phyloP scores from a whole-genome alignment of 35 echinoderm and acorn worm species.

The Lytechinus pictus region DNA sequence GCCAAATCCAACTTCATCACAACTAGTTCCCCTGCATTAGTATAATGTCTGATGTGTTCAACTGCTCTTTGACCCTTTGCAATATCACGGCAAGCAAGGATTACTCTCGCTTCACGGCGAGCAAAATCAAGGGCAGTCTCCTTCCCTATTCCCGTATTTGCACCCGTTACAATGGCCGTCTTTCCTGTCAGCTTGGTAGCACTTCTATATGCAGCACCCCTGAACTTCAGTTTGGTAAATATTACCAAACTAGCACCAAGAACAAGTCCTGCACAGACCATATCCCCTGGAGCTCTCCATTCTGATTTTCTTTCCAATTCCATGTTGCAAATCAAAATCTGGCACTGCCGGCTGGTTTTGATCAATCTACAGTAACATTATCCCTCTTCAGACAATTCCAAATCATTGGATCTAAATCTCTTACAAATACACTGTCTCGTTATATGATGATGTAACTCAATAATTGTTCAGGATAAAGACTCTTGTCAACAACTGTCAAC shows the following conservation, averaged over 20 bases:
- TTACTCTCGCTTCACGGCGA: constrained; percentile 78
- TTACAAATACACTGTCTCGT: no score
- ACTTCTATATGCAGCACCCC: constrained; percentile 71
- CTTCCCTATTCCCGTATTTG: constrained; percentile 92
- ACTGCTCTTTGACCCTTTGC: constrained; percentile 69
- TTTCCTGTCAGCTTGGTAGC: constrained; percentile 69
- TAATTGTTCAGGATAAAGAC: no score
- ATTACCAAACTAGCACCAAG: constrained; percentile 69
- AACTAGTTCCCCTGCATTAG: constrained; percentile 57
- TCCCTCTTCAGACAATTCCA: no score
- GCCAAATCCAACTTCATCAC: constrained; percentile 88
- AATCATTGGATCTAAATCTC: no score
- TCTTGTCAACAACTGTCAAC: no score
- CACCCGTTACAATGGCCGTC: constrained; percentile 87
- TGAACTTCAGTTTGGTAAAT: constrained; percentile 63
- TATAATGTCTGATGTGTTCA: constrained; percentile 60
- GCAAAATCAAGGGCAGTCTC: constrained; percentile 83
- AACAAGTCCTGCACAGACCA: constrained; percentile 45
- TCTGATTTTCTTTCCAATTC: background rate
- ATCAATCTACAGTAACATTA: no score
- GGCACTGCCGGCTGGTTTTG: no score
- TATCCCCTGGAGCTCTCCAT: background rate
- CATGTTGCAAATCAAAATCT: background rate
- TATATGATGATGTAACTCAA: no score
- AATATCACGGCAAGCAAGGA: constrained; percentile 88